Base-by-base conservation (phyloP, 2,113 vertebrate species). In the Crotalus tigris region DNA sequence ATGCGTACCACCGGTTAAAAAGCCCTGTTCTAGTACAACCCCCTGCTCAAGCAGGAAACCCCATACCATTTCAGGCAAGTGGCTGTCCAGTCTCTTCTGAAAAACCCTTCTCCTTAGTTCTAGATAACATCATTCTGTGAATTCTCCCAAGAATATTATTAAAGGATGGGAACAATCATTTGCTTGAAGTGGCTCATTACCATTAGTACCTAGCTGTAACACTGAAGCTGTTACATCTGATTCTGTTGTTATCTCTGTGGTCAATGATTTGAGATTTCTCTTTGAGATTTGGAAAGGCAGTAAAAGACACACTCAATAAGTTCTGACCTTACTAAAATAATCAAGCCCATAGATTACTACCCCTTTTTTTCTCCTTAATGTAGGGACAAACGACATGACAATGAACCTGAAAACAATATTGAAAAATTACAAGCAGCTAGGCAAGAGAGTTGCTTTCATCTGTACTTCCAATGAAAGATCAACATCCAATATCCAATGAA, bases 151-250 rank as follows among this genome's bases (percentile, higher is more conserved):
- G 96, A 49, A 94, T 49, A 0, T 94, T 33, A 91, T 95, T 95
- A 88, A 85, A 93, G 93, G 55, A 96, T 91, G n/a, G 44, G 13
- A 54, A 93, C 90, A 49, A 88, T 90, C 87, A 94, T 92, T 89
- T 88, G 89, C 90, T 95, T 1, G 90, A 95, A 93, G 90, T 91
- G 90, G 91, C 88, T 96, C 93, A 89, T 96, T 96, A 96, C 57
- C 92, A 93, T 92, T 91, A 89, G 93, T 92, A 92, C 92, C 94
- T 95, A 96, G 94, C 90, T 64, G 89, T 92, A 89, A 88, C 87
- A 91, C 91, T 96, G 95, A 94, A 95, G 95, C 92, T 96, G 94
- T 95, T 96, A 88, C 93, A 93, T 96, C 93, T 95, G 87, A 95
- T 92, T 94, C 92, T 39, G 92, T 95, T 94, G 90, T 93, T 95